Percentiles rank a stretch among this genome's conserved stretches.
These are phyloP conservation scores for Diabrotica balteata DNA, from an alignment of 2,888 invertebrate genomes.

Conservation along the genomic window DNA sequence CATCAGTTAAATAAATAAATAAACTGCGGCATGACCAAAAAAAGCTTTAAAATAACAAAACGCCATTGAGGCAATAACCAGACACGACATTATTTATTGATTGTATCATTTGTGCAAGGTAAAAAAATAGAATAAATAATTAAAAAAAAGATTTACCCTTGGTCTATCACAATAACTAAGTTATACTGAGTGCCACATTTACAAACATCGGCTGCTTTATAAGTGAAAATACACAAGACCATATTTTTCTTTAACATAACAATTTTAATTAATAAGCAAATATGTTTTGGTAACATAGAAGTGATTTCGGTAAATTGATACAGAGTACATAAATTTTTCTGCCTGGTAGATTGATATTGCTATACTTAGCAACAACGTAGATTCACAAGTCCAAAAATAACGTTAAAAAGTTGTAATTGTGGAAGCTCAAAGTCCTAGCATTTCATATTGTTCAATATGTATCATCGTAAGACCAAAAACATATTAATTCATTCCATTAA, in stretches of 20 bases:
- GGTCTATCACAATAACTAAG: slow-evolving; percentile 36
- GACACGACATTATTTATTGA: slow-evolving; percentile 3
- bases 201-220: slow-evolving; percentile 1
- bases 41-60: slow-evolving; percentile 52
- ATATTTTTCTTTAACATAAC: neutral
- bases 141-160: slow-evolving; percentile 22
- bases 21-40: slow-evolving; percentile 56
- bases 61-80: slow-evolving; percentile 2
- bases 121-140: slow-evolving; percentile 26
- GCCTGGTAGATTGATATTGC: no score
- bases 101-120: slow-evolving; percentile 19
- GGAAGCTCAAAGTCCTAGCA: no score
- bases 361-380: no score
- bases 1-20: slow-evolving; percentile 60
- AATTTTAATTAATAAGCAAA: neutral
- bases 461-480: no score
- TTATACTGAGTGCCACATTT: slow-evolving; percentile 27
- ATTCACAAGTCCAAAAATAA: no score
- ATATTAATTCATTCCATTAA: no score
- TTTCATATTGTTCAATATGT: no score
- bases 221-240: slow-evolving; percentile 11
- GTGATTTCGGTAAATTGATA: neutral
- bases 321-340: neutral
- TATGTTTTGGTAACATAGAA: neutral
- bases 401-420: no score